phyloP scores from a whole-genome alignment of 2,797 vertebrate genomes.

The Acipenser oxyrinchus region DNA sequence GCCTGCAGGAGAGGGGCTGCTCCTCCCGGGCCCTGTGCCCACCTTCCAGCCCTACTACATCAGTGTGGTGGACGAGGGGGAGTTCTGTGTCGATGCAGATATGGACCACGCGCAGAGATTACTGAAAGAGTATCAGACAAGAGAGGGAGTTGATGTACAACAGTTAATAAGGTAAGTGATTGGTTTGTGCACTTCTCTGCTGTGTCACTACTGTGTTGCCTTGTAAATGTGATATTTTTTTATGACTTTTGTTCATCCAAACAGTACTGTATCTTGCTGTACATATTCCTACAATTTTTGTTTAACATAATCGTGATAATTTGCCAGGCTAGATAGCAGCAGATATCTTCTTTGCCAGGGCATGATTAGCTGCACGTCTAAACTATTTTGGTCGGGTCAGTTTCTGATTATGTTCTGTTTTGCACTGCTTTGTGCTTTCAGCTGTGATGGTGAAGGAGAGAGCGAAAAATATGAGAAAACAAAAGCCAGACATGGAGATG shows the following conservation, averaged over 20 bases:
- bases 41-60: slow-evolving; percentile 72
- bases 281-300: too few species aligned
- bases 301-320: too few species aligned
- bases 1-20: background rate
- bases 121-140: slow-evolving; percentile 72
- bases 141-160: slow-evolving; percentile 52
- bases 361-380: background rate
- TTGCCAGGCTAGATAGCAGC: too few species aligned
- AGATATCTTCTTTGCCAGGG: too few species aligned
- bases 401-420: background rate
- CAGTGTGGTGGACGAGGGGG: slow-evolving; percentile 72
- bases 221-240: too few species aligned
- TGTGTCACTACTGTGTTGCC: too few species aligned
- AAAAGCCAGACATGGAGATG: slow-evolving; percentile 59
- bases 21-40: slow-evolving; percentile 1
- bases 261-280: too few species aligned
- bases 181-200: background rate
- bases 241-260: too few species aligned
- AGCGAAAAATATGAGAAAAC: slow-evolving; percentile 81
- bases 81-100: slow-evolving; percentile 43
- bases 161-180: slow-evolving; percentile 40
- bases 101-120: slow-evolving; percentile 63
- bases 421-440: slow-evolving; percentile 16
- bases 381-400: background rate
- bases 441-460: slow-evolving; percentile 36